Evolutionary conservation across 1,140 invertebrate species (phyloP).

Genomic region (Listronotus oregonensis): DNA sequence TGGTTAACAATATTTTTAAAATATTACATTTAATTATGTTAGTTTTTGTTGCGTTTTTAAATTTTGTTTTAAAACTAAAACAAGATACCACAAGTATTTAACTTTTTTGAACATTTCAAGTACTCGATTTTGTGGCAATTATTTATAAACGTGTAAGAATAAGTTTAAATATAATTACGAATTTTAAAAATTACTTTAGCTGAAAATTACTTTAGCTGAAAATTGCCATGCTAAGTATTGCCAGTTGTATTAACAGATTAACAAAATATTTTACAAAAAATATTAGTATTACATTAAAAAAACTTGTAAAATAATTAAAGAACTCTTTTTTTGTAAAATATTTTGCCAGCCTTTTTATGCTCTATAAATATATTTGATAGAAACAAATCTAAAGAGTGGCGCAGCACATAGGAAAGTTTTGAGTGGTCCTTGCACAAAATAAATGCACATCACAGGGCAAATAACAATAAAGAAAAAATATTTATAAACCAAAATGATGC

Average conservation of each 20-base stretch:
- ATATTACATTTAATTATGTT: too few species aligned
- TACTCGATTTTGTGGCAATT: too few species aligned
- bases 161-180: too few species aligned
- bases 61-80: too few species aligned
- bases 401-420: slow-evolving; percentile 66
- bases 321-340: slow-evolving; percentile 19
- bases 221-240: slow-evolving; percentile 32
- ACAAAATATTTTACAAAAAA: slow-evolving; percentile 18
- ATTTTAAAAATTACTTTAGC: slow-evolving; percentile 15
- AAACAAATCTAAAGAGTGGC: slow-evolving; percentile 47
- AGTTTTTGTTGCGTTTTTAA: too few species aligned
- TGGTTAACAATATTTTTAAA: too few species aligned
- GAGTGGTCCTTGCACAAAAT: slow-evolving; percentile 71
- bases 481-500: slow-evolving; percentile 18
- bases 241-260: background rate
- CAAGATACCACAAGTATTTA: too few species aligned
- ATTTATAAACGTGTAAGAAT: too few species aligned
- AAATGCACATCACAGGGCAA: slow-evolving; percentile 56
- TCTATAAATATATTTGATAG: background rate
- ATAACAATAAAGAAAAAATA: slow-evolving; percentile 23
- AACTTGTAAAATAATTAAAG: too few species aligned
- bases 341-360: slow-evolving; percentile 6
- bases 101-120: too few species aligned
- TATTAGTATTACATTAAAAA: too few species aligned
- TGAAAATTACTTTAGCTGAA: slow-evolving; percentile 12